Percentiles rank a stretch among this genome's conserved stretches.
These are phyloP conservation scores for Andrena camellia DNA, from an alignment of 2,888 invertebrate genomes.

Conservation along the genomic window DNA sequence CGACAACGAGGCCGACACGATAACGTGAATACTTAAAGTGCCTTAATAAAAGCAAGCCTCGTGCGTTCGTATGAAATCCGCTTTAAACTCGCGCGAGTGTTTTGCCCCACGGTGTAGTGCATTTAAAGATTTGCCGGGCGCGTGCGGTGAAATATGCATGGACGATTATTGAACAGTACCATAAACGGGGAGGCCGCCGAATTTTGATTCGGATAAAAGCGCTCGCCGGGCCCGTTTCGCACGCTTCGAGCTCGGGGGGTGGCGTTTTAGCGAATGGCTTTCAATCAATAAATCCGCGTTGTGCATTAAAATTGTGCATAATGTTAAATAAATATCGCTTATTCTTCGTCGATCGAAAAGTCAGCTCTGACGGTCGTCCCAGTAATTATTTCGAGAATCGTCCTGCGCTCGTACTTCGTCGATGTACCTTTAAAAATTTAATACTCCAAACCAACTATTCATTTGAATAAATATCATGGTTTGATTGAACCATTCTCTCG, in stretches of 20 bases:
- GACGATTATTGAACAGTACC: constrained; percentile 70
- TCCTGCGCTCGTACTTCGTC: background rate
- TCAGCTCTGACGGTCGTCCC: constrained; percentile 16
- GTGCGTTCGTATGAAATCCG: constrained; percentile 63
- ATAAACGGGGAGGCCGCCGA: constrained; percentile 63
- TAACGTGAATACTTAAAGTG: constrained; percentile 47
- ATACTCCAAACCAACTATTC: background rate
- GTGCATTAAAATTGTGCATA: constrained; percentile 1
- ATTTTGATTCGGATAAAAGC: constrained; percentile 71
- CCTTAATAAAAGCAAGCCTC: constrained; percentile 7
- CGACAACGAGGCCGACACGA: constrained; percentile 7
- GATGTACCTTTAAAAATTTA: constrained; percentile 22
- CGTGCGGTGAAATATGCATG: constrained; percentile 73
- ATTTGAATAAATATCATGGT: constrained; percentile 33
- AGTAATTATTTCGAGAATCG: constrained; percentile 36
- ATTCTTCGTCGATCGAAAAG: constrained; percentile 21
- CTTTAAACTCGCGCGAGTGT: constrained; percentile 67
- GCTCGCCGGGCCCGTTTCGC: constrained; percentile 36
- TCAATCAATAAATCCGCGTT: constrained; percentile 38
- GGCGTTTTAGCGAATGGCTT: background rate
- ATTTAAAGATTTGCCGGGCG: constrained; percentile 69
- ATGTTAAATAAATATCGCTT: constrained; percentile 19
- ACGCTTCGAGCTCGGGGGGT: constrained; percentile 23
- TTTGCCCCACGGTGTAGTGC: constrained; percentile 62
- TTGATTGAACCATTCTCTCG: constrained; percentile 49